phyloP scores from a whole-genome alignment of 1,140 invertebrate species.

The Anoplolepis gracilipes region DNA sequence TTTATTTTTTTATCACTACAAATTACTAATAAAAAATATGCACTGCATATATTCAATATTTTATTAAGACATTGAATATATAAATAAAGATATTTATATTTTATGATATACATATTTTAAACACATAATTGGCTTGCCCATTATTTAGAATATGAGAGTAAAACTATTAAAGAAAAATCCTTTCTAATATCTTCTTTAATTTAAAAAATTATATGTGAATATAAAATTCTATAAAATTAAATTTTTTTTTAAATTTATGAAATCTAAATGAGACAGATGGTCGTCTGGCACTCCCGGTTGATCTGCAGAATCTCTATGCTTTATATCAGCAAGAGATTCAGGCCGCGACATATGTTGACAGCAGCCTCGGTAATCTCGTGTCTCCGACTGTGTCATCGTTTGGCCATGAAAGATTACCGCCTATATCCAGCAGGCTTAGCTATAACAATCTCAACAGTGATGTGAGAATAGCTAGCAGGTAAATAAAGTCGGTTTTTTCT shows the following conservation, averaged over 20 bases:
- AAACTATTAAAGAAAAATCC: no score
- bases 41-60: no score
- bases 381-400: slow-evolving; percentile 74
- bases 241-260: slow-evolving; percentile 28
- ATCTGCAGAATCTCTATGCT: slow-evolving; percentile 93
- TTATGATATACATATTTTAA: no score
- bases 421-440: slow-evolving; percentile 78
- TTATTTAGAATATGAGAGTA: no score
- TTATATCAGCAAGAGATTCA: slow-evolving; percentile 95
- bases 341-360: slow-evolving; percentile 90
- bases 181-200: no score
- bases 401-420: slow-evolving; percentile 74
- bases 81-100: no score
- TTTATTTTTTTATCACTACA: no score
- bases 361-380: slow-evolving; percentile 78
- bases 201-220: no score
- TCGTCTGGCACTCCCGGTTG: slow-evolving; percentile 89
- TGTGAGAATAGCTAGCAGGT: slow-evolving; percentile 78
- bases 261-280: slow-evolving; percentile 86
- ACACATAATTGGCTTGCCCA: no score
- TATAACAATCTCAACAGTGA: slow-evolving; percentile 77
- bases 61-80: no score
- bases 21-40: no score
- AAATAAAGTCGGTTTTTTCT: slow-evolving; percentile 4
- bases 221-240: background rate